phyloP scores from a whole-genome alignment of 2,888 invertebrate species.

The Dendrolimus houi region DNA sequence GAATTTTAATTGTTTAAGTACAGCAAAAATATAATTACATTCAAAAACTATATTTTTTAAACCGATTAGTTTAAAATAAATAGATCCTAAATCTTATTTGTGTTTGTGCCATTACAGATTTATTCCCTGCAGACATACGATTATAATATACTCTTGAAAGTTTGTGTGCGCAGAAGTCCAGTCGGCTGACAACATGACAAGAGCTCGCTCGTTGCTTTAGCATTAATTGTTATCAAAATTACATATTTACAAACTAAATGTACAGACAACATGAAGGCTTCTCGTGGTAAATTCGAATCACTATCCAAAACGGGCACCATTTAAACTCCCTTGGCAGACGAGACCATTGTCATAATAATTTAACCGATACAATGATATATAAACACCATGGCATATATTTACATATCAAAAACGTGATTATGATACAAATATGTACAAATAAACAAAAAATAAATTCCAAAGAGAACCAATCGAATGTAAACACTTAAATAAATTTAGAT shows the following conservation, averaged over 20 bases:
- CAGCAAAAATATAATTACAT: too few relatives aligned
- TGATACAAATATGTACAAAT: conserved; percentile 62
- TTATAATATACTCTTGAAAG: conserved; percentile 2
- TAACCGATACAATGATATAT: conserved; percentile 6
- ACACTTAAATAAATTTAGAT: background rate
- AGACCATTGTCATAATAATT: conserved; percentile 10
- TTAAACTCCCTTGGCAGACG: conserved; percentile 36
- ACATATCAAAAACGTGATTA: conserved; percentile 23
- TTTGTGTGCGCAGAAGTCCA: conserved; percentile 68
- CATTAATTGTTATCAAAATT: conserved; percentile 61
- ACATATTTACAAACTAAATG: conserved; percentile 68
- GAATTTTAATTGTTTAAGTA: too few relatives aligned
- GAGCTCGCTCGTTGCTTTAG: conserved; percentile 60
- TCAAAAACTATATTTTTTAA: too few relatives aligned
- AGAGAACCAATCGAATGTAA: conserved; percentile 17
- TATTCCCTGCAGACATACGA: too few relatives aligned
- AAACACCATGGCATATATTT: conserved; percentile 28
- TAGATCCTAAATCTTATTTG: too few relatives aligned
- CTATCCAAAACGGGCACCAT: conserved; percentile 41
- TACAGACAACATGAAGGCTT: conserved; percentile 57
- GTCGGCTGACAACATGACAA: conserved; percentile 50
- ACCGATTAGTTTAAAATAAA: too few relatives aligned
- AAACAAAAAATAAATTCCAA: conserved; percentile 27
- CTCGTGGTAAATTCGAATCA: conserved; percentile 50
- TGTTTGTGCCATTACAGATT: too few relatives aligned